phyloP scores from a whole-genome alignment of 2,888 invertebrate genomes.

The Tenthredo distinguenda region DNA sequence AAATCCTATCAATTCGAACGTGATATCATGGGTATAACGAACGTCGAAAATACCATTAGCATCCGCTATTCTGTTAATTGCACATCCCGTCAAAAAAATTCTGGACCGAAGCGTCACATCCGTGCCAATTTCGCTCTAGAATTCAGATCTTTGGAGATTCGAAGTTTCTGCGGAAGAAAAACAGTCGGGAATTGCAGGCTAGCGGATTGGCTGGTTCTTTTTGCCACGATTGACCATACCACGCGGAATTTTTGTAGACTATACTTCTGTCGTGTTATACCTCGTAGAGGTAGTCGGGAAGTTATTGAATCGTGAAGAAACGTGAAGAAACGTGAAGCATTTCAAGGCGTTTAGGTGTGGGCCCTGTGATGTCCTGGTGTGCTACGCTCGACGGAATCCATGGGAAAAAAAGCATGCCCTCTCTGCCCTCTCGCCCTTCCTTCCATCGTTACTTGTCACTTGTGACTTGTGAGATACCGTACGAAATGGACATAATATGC shows the following conservation, averaged over 20 bases:
- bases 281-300: neutral
- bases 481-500: conserved; percentile 17
- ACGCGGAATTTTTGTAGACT: neutral
- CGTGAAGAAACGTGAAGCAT: conserved; percentile 37
- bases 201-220: neutral
- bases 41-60: too few species aligned
- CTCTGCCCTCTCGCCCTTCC: conserved; percentile 19
- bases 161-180: neutral
- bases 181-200: neutral
- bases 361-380: neutral
- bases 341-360: conserved; percentile 21
- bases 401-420: conserved; percentile 34
- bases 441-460: neutral
- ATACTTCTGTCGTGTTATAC: neutral
- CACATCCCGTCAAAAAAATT: neutral
- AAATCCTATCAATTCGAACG: neutral
- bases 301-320: conserved; percentile 37
- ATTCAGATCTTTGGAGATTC: neutral
- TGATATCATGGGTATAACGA: neutral
- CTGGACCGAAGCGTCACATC: neutral
- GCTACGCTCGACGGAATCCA: conserved; percentile 28
- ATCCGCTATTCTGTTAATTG: neutral
- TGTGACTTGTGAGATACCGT: conserved; percentile 15
- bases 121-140: neutral
- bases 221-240: neutral